Conservation (phyloP, 2,797 vertebrate genomes). For the Myotis pilosus region DNA sequence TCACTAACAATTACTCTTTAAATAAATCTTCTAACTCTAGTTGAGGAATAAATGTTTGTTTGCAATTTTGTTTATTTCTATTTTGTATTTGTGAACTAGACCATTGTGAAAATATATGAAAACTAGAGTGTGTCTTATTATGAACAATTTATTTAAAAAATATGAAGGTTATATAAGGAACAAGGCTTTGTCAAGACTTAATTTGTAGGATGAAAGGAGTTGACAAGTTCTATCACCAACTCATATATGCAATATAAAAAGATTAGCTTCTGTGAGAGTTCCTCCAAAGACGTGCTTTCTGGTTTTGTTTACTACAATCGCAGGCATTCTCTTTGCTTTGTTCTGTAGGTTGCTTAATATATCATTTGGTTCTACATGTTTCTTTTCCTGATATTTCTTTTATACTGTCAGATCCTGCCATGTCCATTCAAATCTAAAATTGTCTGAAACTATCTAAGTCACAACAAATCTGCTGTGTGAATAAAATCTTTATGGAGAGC, state of each 20-base stretch:
- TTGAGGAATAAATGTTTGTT: conserved; percentile 42
- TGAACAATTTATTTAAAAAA: conserved; percentile 71
- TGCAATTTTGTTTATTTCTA: conserved; percentile 39
- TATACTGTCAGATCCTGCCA: conserved; percentile 84
- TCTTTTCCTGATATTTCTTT: conserved; percentile 83
- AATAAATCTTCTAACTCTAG: conserved; percentile 52
- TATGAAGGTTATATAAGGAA: conserved; percentile 64
- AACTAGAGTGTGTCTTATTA: conserved; percentile 65
- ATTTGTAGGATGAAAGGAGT: conserved; percentile 71
- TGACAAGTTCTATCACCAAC: conserved; percentile 63
- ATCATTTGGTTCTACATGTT: conserved; percentile 82
- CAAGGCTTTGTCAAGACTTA: conserved; percentile 74
- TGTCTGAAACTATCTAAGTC: conserved; percentile 86
- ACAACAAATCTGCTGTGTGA: conserved; percentile 87
- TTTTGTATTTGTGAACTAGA: conserved; percentile 59
- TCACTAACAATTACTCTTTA: not conserved
- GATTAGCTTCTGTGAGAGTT: conserved; percentile 76
- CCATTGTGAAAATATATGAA: conserved; percentile 36
- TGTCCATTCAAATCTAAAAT: conserved; percentile 87
- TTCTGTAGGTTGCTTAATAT: conserved; percentile 81
- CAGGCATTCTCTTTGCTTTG: conserved; percentile 79
- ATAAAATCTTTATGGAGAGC: conserved; percentile 86
- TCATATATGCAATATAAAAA: conserved; percentile 76
- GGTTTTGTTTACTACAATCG: conserved; percentile 73
- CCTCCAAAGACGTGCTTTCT: conserved; percentile 78